These are phyloP conservation scores for Fregetta grallaria DNA, from an alignment of 2,113 vertebrate genomes.

Conservation along the genomic window DNA sequence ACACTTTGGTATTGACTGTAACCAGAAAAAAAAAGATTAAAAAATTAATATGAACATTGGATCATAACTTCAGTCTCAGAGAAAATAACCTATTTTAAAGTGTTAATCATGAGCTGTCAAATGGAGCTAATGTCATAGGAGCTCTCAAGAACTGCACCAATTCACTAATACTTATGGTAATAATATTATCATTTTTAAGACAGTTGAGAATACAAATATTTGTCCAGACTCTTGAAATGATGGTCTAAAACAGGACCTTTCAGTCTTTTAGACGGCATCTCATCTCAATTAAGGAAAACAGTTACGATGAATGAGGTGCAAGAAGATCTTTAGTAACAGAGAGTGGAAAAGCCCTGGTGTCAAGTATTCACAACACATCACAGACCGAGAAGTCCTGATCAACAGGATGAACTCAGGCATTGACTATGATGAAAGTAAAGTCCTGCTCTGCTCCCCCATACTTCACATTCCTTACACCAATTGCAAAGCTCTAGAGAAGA, in stretches of 20 bases:
- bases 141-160: accelerated
- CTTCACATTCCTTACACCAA: background rate
- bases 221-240: background rate
- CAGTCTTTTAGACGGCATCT: background rate
- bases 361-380: background rate
- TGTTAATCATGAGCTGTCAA: background rate
- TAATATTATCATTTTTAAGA: background rate
- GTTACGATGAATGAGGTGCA: background rate
- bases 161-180: background rate
- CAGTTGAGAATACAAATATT: background rate
- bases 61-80: background rate
- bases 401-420: background rate
- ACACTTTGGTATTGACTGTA: background rate
- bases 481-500: background rate
- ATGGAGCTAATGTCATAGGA: background rate
- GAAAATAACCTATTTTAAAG: background rate
- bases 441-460: background rate
- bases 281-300: background rate
- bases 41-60: background rate
- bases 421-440: background rate
- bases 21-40: background rate
- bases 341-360: background rate
- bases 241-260: background rate
- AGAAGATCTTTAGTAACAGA: background rate
- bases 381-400: background rate